Base-by-base conservation (phyloP, 2,797 vertebrate species). In the Characodon lateralis region DNA sequence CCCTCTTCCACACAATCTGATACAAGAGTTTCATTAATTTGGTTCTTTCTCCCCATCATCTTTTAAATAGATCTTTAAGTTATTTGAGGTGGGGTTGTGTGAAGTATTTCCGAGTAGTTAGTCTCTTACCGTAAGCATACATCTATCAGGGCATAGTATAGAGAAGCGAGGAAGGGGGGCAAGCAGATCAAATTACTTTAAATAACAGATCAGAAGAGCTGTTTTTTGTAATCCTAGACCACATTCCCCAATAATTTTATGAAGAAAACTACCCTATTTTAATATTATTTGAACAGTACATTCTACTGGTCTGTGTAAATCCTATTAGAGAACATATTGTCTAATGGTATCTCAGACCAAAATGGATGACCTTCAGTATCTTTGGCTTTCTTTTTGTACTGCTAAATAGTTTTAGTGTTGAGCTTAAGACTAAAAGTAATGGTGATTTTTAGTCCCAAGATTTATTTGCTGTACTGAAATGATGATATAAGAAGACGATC, bases 341-440 rank as follows among this genome's bases (percentile, higher is more conserved):
- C 28, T 77, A 59, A 79, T 10, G 26, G 81, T 71, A 68, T 77
- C 69, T 74, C n/a, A 69, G 71, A 76, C 66, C 78, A 85, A 59
- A 76, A 71, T 41, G 78, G 83, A 85, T 28, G 73, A 78, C 77
- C 84, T 65, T 31, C 79, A 82, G 83, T 76, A 76, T 84, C 51
- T 87, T 84, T 87, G n/a, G 73, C 81, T 77, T 84, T 77, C 50
- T 78, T 83, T 83, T 68, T 75, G 6, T 79, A 41, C 80, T 88
- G 51, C 79, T 46, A 59, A 80, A 87, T 28, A 84, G 55, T 63
- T 56, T 85, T 86, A 85, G 89, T 84, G 76, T 80, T 88, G 83
- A 91, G 85, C 81, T 81, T 39, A 35, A 63, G 16, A 63, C 61
- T 63, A 39, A 65, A 65, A 63, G 31, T 22, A 68, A 10, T 4